Evolutionary conservation across 2,888 invertebrate genomes (phyloP).

Genomic region (Brachypalpus laphriformis): DNA sequence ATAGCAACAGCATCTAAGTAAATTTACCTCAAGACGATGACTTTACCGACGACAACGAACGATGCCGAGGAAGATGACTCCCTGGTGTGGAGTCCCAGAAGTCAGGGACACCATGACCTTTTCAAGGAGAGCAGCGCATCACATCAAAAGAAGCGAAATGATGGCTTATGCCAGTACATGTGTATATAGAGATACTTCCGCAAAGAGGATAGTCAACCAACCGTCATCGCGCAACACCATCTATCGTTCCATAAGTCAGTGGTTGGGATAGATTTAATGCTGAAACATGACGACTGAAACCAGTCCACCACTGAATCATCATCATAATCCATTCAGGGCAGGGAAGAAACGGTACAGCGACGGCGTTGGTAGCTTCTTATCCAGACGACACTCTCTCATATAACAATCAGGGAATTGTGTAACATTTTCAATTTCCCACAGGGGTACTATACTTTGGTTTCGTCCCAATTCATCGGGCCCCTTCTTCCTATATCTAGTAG

Average conservation of each 20-base stretch:
- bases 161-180: conserved; percentile 28
- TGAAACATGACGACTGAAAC: conserved; percentile 68
- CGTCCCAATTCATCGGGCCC: conserved; percentile 15
- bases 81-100: conserved; percentile 30
- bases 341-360: conserved; percentile 8
- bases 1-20: conserved; percentile 74
- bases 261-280: conserved; percentile 65
- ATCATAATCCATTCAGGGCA: conserved; percentile 54
- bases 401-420: conserved; percentile 67
- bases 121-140: conserved; percentile 44
- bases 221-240: conserved; percentile 13
- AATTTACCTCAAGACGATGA: conserved; percentile 71
- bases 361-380: conserved; percentile 40
- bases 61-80: conserved; percentile 44
- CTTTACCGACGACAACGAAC: conserved; percentile 37
- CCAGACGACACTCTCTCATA: conserved; percentile 66
- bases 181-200: conserved; percentile 15
- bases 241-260: conserved; percentile 54
- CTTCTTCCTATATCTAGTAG: neutral
- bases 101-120: conserved; percentile 54
- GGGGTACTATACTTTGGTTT: conserved; percentile 56
- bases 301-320: conserved; percentile 64
- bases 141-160: conserved; percentile 21
- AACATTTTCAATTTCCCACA: conserved; percentile 70
- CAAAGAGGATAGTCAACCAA: conserved; percentile 55